Evolutionary conservation across 2,888 invertebrate genomes (phyloP), one percentile per base, ranked within the genome.

Genomic region (Rhagophthalmus giganteus): DNA sequence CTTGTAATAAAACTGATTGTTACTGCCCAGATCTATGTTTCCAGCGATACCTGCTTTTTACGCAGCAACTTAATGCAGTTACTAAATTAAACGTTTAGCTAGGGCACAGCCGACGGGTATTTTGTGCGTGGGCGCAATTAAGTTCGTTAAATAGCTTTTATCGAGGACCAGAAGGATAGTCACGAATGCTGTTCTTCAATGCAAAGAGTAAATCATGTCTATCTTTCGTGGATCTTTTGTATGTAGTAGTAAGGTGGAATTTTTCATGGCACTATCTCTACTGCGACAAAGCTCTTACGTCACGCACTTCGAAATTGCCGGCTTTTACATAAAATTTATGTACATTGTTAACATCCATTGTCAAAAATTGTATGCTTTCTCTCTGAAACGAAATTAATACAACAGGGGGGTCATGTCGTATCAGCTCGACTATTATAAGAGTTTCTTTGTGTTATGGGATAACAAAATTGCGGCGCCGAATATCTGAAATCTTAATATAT

Each of bases 221-320:
- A 62, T 63, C 63, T 50, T 45, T 57, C 61, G 61, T 62, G 59
- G 57, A 63, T 63, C 61, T 62, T 56, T 61, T 61, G 60, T 62
- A 56, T 58, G 55, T 40, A 42, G 24, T 20, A 34, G 47, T 47
- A 45, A 54, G 48, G 53, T 49, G 51, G 55, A 51, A 63, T 61
- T 61, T 59, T 60, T 63, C 60, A 57, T 49, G 51, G 54, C 55
- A 55, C 49, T 61, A 58, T 62, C 61, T 57, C 50, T 33, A 44
- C 48, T 42, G 47, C 46, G 55, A 59, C 57, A 55, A 55, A 54
- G 57, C 54, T 42, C 41, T 48, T 52, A 53, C 53, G 50, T 53
- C 59, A 59, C 57, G 59, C 59, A 58, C 53, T 41, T 32, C 40
- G 48, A 54, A 53, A 57, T 57, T 59, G 45, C 48, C 45, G 47